These are phyloP conservation scores for Spisula subtruncata DNA, from an alignment of 2,888 invertebrate genomes.

Conservation along the genomic window DNA sequence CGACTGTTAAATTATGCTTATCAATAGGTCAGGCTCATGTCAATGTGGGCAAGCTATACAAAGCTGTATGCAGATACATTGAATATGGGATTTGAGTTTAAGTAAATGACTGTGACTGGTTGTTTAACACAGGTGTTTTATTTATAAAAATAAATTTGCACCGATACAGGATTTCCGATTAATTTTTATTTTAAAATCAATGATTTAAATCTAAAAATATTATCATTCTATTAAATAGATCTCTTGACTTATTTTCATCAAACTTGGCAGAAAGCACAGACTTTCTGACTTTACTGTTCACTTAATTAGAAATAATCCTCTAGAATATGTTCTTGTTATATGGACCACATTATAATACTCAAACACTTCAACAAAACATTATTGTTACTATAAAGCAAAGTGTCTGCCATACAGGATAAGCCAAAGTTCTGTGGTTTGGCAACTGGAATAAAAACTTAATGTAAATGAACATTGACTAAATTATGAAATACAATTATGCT, in stretches of 20 bases:
- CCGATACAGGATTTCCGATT: no score
- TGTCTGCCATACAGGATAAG: background rate
- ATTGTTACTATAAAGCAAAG: background rate
- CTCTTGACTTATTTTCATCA: background rate
- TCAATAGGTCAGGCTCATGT: no score
- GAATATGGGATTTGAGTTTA: no score
- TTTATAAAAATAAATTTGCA: no score
- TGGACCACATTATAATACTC: background rate
- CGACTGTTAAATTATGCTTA: no score
- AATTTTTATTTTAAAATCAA: no score
- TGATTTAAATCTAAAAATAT: background rate
- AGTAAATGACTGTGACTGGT: no score
- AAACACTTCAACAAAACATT: background rate
- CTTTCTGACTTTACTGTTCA: slow-evolving; percentile 54
- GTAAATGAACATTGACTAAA: background rate
- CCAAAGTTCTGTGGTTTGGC: slow-evolving; percentile 24
- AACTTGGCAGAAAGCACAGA: slow-evolving; percentile 54
- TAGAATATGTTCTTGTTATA: slow-evolving; percentile 1
- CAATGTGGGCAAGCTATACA: no score
- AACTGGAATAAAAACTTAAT: background rate
- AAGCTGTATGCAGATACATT: no score
- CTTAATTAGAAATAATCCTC: slow-evolving; percentile 28
- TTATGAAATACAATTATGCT: background rate
- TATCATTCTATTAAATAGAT: background rate
- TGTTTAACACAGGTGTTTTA: no score